Evolutionary conservation across 2,797 vertebrate genomes (phyloP).

Genomic region (Sphenodon punctatus): DNA sequence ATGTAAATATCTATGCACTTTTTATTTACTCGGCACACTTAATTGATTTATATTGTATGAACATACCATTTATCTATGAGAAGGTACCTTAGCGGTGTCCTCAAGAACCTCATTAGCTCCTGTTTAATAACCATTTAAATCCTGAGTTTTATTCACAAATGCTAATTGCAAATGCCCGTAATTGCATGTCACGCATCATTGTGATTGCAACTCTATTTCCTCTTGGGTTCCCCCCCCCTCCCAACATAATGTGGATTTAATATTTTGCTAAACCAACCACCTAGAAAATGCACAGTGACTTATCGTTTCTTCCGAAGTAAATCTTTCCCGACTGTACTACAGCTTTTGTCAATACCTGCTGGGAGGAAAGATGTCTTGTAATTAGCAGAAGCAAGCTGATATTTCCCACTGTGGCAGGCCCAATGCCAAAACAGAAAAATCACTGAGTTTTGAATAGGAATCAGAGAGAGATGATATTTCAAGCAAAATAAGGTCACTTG

Average conservation of each 20-base stretch:
- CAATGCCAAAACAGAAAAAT: not conserved
- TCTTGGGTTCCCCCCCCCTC: too few relatives aligned
- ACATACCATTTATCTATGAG: not conserved
- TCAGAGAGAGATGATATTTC: not conserved
- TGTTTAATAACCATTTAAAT: constrained; percentile 36
- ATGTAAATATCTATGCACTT: not conserved
- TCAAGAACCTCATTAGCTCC: constrained; percentile 28
- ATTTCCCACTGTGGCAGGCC: not conserved
- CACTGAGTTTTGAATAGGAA: not conserved
- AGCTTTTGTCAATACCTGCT: not conserved
- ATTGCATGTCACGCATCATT: constrained; percentile 11
- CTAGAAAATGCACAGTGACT: not conserved
- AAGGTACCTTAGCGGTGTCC: not conserved
- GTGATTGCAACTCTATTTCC: constrained; percentile 43
- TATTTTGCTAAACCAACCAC: constrained; percentile 11
- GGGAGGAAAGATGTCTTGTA: not conserved
- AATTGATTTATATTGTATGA: constrained; percentile 40
- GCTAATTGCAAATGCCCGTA: constrained; percentile 51
- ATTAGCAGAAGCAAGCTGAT: not conserved
- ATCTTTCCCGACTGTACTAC: not conserved
- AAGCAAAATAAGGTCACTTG: not conserved
- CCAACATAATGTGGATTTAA: constrained; percentile 31
- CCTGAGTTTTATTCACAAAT: constrained; percentile 52
- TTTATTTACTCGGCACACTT: constrained; percentile 14
- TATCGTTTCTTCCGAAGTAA: not conserved